These are phyloP conservation scores for Papilio gigon DNA, from an alignment of 2,888 invertebrate species.

Conservation along the genomic window DNA sequence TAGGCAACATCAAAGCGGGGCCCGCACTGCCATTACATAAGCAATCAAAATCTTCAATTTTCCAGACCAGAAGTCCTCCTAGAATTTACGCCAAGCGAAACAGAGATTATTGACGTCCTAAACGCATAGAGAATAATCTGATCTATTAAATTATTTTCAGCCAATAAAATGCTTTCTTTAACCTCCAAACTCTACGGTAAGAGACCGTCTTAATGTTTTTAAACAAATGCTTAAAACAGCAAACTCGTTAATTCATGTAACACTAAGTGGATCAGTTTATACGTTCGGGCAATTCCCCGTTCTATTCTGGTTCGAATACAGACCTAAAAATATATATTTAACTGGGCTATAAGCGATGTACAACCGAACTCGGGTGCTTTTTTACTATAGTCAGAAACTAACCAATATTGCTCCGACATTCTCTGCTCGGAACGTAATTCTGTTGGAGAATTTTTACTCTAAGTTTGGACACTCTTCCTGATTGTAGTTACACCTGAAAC, in stretches of 20 bases:
- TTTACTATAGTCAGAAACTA: neutral
- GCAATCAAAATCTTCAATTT: no score
- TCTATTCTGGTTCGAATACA: constrained; percentile 14
- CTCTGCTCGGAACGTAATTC: neutral
- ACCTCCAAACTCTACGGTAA: neutral
- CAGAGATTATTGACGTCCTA: no score
- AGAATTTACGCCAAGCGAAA: no score
- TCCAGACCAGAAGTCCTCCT: no score
- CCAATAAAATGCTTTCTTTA: no score
- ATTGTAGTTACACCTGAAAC: no score
- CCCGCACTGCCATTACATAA: no score
- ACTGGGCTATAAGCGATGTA: constrained; percentile 29
- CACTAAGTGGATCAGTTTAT: constrained; percentile 9
- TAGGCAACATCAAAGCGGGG: no score
- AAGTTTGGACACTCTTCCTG: neutral
- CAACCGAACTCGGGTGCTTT: constrained; percentile 7
- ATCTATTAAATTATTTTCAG: no score
- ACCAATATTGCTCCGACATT: neutral
- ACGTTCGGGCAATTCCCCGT: neutral
- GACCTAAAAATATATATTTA: constrained; percentile 33
- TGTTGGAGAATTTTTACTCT: neutral
- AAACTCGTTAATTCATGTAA: constrained; percentile 16
- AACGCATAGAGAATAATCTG: no score
- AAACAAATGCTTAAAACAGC: neutral
- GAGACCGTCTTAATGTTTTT: neutral